Base-by-base conservation (phyloP, 2,888 invertebrate genomes). In the Furcula furcula region DNA sequence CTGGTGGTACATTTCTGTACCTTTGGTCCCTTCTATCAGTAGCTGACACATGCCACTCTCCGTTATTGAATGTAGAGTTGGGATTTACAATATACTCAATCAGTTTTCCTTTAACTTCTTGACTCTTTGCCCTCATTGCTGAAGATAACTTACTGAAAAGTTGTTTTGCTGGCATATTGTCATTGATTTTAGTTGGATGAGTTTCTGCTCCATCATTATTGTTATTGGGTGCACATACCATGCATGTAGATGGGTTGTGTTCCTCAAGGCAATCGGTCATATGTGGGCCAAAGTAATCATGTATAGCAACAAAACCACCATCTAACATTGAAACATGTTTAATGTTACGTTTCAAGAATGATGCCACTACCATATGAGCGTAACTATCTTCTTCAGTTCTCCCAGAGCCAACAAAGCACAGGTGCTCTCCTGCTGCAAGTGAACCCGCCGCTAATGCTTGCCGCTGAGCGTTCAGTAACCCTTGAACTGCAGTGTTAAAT, bases 351-450 rank as follows among this genome's bases (percentile, higher is more conserved):
- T 98, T 98, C 28, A 99, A 90, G 78, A 99, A 98, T 36, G 97
- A 97, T 4, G 99, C 97, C 9, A 99, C 96, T 13, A 98, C 98
- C 99, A 99, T 99, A 73, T 98, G 95, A 10, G 98, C 97, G 72
- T 97, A 98, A 59, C 96, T 96, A 76, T 98, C 98, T 83, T 97
- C 97, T 67, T 98, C 97, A 55, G 95, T 93, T 29, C 97, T 91
- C 1, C 98, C 98, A 43, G 97, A 97, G 23, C 98, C 98, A 70
- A 99, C 92, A 74, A 97, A 96, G 63, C 97, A 97, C 46, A 98
- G 91, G 75, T 97, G 96, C 72, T 97, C 94, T 48, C 97, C 94
- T 55, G 96, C 94, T 57, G 96, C 94, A 85, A 93, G 91, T 0
- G 97, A 97, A 32, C 96, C 95, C 30, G 94, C 94, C 29, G 95